phyloP scores from a whole-genome alignment of 1,140 invertebrate genomes.

The Grapholita molesta region DNA sequence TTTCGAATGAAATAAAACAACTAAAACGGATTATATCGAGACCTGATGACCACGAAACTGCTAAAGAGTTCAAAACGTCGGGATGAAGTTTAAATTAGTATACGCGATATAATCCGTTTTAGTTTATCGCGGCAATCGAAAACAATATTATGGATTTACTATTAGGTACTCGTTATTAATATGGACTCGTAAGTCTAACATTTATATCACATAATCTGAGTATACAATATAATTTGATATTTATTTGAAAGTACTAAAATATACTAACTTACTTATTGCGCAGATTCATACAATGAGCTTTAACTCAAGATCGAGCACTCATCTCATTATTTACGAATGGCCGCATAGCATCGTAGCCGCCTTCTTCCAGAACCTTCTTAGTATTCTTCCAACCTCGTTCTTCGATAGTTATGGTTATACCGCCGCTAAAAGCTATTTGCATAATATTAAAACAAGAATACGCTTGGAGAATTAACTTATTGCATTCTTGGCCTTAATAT shows the following conservation, averaged over 20 bases:
- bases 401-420: conserved; percentile 3
- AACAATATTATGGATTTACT: too few relatives aligned
- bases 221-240: too few relatives aligned
- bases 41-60: too few relatives aligned
- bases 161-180: too few relatives aligned
- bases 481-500: conserved; percentile 6
- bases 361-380: background rate
- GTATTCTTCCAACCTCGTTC: background rate
- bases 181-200: too few relatives aligned
- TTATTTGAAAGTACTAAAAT: background rate
- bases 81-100: too few relatives aligned
- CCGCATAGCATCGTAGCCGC: background rate
- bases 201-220: too few relatives aligned
- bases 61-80: too few relatives aligned
- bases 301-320: background rate
- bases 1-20: too few relatives aligned
- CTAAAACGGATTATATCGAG: too few relatives aligned
- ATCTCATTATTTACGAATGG: background rate
- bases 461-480: conserved; percentile 1
- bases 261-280: background rate
- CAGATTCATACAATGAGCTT: background rate
- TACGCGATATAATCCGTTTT: too few relatives aligned
- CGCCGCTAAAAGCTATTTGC: conserved; percentile 3
- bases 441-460: conserved; percentile 13
- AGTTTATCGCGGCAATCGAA: too few relatives aligned